Percentiles rank a stretch among this genome's conserved stretches.
phyloP scores from a whole-genome alignment of 2,888 invertebrate species.

The Eutolmus rufibarbis region DNA sequence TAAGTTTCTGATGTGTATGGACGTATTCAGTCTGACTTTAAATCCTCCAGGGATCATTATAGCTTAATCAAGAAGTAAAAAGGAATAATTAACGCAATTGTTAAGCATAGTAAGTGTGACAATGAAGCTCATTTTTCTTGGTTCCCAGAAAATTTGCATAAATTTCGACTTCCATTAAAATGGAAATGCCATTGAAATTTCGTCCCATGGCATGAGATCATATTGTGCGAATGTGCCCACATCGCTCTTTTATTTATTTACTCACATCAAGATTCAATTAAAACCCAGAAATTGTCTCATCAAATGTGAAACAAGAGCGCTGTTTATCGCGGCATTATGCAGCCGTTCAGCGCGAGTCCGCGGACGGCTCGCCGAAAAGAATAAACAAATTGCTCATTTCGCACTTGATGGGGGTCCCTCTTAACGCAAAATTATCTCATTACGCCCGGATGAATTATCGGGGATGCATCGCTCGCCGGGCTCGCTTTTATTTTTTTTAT shows the following conservation, averaged over 20 bases:
- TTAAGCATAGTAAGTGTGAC: background rate
- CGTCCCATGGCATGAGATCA: background rate
- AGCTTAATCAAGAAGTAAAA: no score
- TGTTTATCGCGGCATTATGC: background rate
- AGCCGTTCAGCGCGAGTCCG: background rate
- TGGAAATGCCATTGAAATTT: background rate
- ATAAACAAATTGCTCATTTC: background rate
- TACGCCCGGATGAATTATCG: background rate
- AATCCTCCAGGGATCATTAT: no score
- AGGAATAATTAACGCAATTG: background rate
- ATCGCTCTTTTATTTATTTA: background rate
- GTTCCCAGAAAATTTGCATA: background rate
- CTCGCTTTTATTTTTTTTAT: background rate
- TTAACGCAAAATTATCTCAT: constrained; percentile 1
- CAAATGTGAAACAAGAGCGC: background rate
- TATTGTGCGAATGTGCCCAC: background rate
- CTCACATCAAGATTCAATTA: background rate
- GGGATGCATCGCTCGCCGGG: background rate
- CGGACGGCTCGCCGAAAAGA: background rate
- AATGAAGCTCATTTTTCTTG: background rate
- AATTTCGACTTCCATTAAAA: background rate
- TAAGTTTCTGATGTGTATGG: no score
- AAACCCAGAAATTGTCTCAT: background rate
- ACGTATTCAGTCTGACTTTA: no score
- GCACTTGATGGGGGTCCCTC: background rate